Percentiles rank a stretch among this genome's conserved stretches.
Evolutionary conservation across 2,888 invertebrate genomes (phyloP).

Genomic region (Toxonevra muliebris): DNA sequence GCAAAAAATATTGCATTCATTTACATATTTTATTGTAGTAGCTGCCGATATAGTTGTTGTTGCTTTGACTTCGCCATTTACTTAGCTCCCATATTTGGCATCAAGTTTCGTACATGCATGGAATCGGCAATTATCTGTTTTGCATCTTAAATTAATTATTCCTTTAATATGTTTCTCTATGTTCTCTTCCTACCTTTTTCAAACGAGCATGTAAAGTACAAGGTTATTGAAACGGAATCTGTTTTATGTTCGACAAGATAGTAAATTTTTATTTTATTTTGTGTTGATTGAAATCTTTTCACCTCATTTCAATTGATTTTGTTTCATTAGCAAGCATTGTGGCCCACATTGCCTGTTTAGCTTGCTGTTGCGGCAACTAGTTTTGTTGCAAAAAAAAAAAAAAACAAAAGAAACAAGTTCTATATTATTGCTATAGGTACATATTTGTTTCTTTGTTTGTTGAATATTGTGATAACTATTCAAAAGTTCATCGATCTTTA

Average conservation of each 20-base stretch:
- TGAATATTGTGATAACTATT: too few species aligned
- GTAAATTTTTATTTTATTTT: background rate
- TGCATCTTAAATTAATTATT: background rate
- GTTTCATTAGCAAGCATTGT: background rate
- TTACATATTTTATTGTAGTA: background rate
- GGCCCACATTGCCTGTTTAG: background rate
- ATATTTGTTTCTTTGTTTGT: background rate
- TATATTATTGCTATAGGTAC: background rate
- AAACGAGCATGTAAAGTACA: conserved; percentile 4
- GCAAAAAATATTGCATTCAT: background rate
- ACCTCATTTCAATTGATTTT: background rate
- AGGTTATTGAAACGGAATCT: conserved; percentile 22
- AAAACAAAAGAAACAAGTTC: conserved; percentile 16
- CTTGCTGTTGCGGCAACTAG: background rate
- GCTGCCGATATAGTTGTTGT: background rate
- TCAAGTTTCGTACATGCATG: background rate
- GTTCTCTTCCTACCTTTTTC: background rate
- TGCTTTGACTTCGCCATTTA: background rate
- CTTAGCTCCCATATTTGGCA: background rate
- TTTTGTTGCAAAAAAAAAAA: conserved; percentile 16
- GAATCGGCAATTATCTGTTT: conserved; percentile 15
- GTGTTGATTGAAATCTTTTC: conserved; percentile 1
- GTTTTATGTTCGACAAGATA: background rate
- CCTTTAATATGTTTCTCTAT: background rate
- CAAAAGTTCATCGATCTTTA: too few species aligned